phyloP scores from a whole-genome alignment of 1,140 invertebrate genomes.

The Caenorhabditis latens region DNA sequence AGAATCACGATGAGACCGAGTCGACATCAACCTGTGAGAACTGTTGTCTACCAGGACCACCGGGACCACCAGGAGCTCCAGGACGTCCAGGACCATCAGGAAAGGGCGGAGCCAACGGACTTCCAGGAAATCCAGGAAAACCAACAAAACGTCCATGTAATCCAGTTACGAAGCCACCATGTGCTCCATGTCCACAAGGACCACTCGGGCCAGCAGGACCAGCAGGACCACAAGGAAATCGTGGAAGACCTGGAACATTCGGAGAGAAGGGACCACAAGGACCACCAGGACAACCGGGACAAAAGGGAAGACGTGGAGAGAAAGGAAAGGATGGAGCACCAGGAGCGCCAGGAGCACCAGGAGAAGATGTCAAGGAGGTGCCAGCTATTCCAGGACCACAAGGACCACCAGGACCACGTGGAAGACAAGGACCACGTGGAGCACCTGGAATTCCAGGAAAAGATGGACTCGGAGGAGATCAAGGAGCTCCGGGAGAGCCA shows the following conservation, averaged over 20 bases:
- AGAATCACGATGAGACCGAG: conserved; percentile 17
- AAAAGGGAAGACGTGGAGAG: conserved; percentile 73
- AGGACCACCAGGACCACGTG: conserved; percentile 69
- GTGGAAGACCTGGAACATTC: conserved; percentile 39
- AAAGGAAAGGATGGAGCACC: conserved; percentile 68
- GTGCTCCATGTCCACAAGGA: conserved; percentile 54
- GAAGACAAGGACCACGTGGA: conserved; percentile 62
- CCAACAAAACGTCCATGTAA: conserved; percentile 49
- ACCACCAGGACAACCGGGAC: conserved; percentile 73
- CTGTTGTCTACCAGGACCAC: conserved; percentile 62
- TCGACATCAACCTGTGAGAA: conserved; percentile 14
- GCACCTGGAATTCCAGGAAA: conserved; percentile 59
- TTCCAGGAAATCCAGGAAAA: conserved; percentile 55
- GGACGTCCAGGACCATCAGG: conserved; percentile 62
- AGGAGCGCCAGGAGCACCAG: conserved; percentile 67
- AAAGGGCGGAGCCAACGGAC: conserved; percentile 53
- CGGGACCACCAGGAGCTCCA: conserved; percentile 66
- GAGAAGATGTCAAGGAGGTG: conserved; percentile 60
- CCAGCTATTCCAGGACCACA: conserved; percentile 60
- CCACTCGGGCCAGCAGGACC: conserved; percentile 55
- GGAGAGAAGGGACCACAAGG: conserved; percentile 71
- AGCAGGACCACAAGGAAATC: conserved; percentile 41
- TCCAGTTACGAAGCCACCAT: conserved; percentile 50
- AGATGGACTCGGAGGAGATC: conserved; percentile 54
- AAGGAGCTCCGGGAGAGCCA: conserved; percentile 53